phyloP scores from a whole-genome alignment of 2,888 invertebrate species.

The Sylvicola cinctus region DNA sequence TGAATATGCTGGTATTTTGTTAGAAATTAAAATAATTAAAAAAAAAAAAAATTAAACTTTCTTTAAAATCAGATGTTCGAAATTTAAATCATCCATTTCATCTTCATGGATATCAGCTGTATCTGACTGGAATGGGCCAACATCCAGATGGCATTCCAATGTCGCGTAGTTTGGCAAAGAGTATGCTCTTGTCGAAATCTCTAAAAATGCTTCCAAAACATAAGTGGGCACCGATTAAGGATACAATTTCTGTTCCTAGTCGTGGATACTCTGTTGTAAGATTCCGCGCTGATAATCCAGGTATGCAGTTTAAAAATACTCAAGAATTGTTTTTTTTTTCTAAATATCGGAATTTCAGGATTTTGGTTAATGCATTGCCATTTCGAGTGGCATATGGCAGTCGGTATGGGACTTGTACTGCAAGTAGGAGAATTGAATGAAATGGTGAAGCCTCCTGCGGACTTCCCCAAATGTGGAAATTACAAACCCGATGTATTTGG shows the following conservation, averaged over 20 bases:
- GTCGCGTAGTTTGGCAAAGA: constrained; percentile 12
- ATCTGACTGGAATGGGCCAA: constrained; percentile 16
- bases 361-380: constrained; percentile 18
- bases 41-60: too few species aligned
- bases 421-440: constrained; percentile 32
- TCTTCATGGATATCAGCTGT: constrained; percentile 20
- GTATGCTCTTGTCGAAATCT: neutral
- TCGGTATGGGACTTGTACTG: constrained; percentile 15
- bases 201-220: neutral
- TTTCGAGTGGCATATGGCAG: constrained; percentile 16
- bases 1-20: constrained; percentile 4
- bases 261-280: constrained; percentile 17
- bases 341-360: constrained; percentile 11
- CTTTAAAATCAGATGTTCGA: constrained; percentile 12
- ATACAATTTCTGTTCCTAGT: constrained; percentile 17
- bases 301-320: constrained; percentile 5
- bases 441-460: constrained; percentile 41
- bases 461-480: constrained; percentile 61
- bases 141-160: constrained; percentile 10
- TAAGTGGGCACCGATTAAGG: constrained; percentile 11
- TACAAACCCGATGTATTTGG: constrained; percentile 28
- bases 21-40: constrained; percentile 6
- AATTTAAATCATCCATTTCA: constrained; percentile 22
- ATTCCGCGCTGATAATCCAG: constrained; percentile 16
- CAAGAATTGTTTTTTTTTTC: neutral